Evolutionary conservation across 2,113 vertebrate genomes (phyloP), one percentile per base, ranked within the genome.

Genomic region (Verasper variegatus): DNA sequence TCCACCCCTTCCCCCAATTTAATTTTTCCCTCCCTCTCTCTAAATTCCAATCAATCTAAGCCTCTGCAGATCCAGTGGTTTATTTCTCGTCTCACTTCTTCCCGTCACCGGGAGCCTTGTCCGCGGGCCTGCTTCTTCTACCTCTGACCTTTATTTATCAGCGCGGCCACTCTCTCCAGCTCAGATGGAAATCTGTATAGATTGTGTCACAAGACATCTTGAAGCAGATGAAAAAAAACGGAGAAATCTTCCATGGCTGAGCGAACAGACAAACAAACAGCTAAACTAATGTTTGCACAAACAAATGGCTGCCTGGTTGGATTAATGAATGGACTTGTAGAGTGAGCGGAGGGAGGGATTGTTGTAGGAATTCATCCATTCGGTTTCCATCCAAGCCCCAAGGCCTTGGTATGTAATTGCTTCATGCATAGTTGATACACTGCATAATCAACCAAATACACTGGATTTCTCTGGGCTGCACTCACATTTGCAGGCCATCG

Each of bases 401-500:
- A 66, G 88, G 90, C 81, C 69, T 24, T 23, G 49, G 23, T 61
- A 76, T 82, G 78, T 92, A 88, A 90, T 93, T 91, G 87, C 86
- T 91, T 92, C 91, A 93, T 91, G 87, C 92, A 89, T 91, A 91
- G 86, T 92, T 91, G 89, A 92, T 90, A 83, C 85, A 68, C 74
- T 81, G 85, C 81, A 91, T 87, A 91, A 88, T 91, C 90, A 89
- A 87, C 52, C 85, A 87, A 89, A 91, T 81, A 83, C 37, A 52
- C 62, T 73, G 49, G 59, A 68, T 81, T 85, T 55, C 24, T 67
- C 62, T 59, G 23, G 60, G 52, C 17, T 68, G 57, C 65, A 58
- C 60, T 64, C 27, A 17, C 31, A 64, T 84, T 72, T 66, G 8
- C 60, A 74, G 75, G 56, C 63, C 66, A 27, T 20, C 24, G 71